Base-by-base conservation (phyloP, 2,888 invertebrate genomes). In the Lysandra bellargus region DNA sequence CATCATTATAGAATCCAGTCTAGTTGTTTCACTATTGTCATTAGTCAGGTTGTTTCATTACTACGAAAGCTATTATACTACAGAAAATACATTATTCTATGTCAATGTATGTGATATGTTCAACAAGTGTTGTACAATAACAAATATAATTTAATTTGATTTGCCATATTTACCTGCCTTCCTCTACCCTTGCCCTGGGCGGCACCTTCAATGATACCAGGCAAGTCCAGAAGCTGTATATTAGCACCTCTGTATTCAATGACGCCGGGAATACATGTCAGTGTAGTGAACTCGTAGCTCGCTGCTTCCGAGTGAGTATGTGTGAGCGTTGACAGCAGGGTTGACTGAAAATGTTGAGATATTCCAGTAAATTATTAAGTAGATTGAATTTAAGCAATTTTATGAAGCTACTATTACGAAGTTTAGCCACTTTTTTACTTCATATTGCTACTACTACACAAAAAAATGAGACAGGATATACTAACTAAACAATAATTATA, bases 181-280 rank as follows among this genome's bases (percentile, higher is more conserved):
- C 98, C 98, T 92, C 98, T 95, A 86, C 98, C 98, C 94, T 98
- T 98, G 83, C 98, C 98, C 90, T 96, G 99, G 1, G 99, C 97
- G 82, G 99, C 99, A 80, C 99, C 99, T 95, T 99, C 99, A 90
- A 99, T 99, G 89, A 99, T 99, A 88, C 99, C 99, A 80, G 99
- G 99, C 89, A 99, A 96, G 96, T 99, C 99, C 0, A 99, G 96
- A 82, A 99, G 95, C 90, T 99, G 99, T 89, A 99, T 99, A 88
- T 99, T 99, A 61, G 99, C 99, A 74, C 99, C 99, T 88, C 99
- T 98, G 90, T 99, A 99, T 89, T 99, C 98, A 83, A 99, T 99
- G 1, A 99, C 99, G 78, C 99, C 99, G 3, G 99, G 99, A 86
- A 99, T 99, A 91, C 99, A 99, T 9, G 99, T 99, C 80, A 99